Evolutionary conservation across 2,888 invertebrate genomes (phyloP), one percentile per base, ranked within the genome.

Genomic region (Drosophila stalkeri): DNA sequence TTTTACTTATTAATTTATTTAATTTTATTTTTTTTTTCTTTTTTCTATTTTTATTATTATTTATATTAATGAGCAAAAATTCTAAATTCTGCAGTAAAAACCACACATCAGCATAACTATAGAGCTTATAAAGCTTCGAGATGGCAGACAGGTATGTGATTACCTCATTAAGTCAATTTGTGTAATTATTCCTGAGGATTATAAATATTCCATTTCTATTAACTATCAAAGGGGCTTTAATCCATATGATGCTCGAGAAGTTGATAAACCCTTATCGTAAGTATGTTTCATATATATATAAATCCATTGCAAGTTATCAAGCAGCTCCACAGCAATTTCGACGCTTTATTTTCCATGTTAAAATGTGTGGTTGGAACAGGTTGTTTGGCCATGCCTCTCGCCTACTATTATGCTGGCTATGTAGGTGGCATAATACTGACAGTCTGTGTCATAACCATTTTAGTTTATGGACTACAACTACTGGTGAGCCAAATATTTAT

Each of bases 361-460:
- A 85, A 82, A 16, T 66, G 71, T 23, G 75, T 82, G 1, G 6
- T 82, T 9, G 89, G 90, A 1, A 72, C 73, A 0, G 85, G 85
- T 0, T 61, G 75, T 9, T 55, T 90, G 23, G 66, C 90, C 5
- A 46, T 90, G 62, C 90, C 90, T 0, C 12, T 82, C 51, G 85
- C 75, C n/a, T 82, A 66, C 33, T 23, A 3, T 11, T 72, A 56
- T 14, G 39, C 55, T 2, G 90, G 85, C 3, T n/a, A 61, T 7
- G 1, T 76, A 14, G 59, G 47, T n/a, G 89, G 89, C 8, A 0
- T 37, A 0, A 0, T 82, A 0, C 0, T 88, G 11, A 69, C 75
- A 7, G 0, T 60, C 0, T 0, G 69, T 0, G 0, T 1, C 1
- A 52, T 72, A 2, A 1, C 54, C 0, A 2, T 88, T 2, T 43